These are phyloP conservation scores for Cerceris ruficornis DNA, from an alignment of 2,888 invertebrate genomes.

Conservation along the genomic window DNA sequence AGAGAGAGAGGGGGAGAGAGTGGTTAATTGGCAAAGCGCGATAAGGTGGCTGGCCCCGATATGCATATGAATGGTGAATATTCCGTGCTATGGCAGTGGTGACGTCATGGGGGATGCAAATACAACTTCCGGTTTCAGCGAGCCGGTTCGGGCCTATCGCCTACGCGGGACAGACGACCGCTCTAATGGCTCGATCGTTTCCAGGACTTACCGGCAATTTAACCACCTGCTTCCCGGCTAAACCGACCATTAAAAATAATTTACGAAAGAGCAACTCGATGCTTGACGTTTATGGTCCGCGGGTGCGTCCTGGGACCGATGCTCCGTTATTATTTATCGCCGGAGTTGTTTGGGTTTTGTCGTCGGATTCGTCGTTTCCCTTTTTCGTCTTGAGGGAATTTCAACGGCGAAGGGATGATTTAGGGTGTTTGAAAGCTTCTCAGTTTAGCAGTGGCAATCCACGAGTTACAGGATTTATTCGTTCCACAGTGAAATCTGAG, in stretches of 20 bases:
- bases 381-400: too few species aligned
- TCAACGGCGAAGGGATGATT: too few species aligned
- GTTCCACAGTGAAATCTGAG: too few species aligned
- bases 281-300: background rate
- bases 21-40: slow-evolving; percentile 75
- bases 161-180: slow-evolving; percentile 9
- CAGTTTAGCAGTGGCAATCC: too few species aligned
- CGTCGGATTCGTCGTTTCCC: too few species aligned
- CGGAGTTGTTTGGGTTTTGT: background rate
- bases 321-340: background rate
- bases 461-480: too few species aligned
- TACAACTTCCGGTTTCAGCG: slow-evolving; percentile 57
- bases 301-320: slow-evolving; percentile 1
- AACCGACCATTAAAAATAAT: slow-evolving; percentile 39
- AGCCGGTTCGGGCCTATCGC: slow-evolving; percentile 35
- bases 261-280: background rate
- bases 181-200: slow-evolving; percentile 32
- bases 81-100: slow-evolving; percentile 67
- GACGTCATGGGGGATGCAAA: slow-evolving; percentile 70
- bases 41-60: slow-evolving; percentile 74
- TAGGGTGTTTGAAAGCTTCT: too few species aligned
- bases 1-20: slow-evolving; percentile 14
- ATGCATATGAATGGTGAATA: slow-evolving; percentile 76
- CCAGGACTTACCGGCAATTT: slow-evolving; percentile 18
- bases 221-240: slow-evolving; percentile 19